Percentiles rank a stretch among this genome's conserved stretches.
Evolutionary conservation across 2,113 vertebrate species (phyloP).

Genomic region (Sorex fumeus): DNA sequence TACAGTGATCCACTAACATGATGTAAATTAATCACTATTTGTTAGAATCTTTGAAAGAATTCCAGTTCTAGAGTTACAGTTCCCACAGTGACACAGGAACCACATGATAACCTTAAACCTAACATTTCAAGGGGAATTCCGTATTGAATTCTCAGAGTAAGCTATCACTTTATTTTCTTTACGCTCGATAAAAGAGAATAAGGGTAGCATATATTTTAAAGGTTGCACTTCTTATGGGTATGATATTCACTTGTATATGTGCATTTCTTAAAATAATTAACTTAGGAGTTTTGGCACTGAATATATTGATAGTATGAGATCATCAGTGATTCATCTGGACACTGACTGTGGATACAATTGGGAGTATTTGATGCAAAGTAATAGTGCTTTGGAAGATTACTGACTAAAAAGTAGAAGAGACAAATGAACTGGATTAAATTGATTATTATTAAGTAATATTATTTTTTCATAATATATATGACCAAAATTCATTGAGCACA

Average conservation of each 20-base stretch:
- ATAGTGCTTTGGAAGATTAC: not conserved
- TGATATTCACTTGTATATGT: conserved; percentile 6
- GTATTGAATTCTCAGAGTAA: not conserved
- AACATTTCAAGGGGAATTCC: not conserved
- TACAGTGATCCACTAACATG: not conserved
- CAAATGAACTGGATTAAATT: not conserved
- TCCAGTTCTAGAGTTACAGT: not conserved
- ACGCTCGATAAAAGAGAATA: not conserved
- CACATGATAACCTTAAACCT: no score
- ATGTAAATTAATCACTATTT: no score
- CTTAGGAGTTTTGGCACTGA: not conserved
- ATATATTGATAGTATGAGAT: not conserved
- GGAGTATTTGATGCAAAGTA: not conserved
- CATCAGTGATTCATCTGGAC: not conserved
- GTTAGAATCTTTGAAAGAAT: no score
- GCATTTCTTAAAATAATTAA: not conserved
- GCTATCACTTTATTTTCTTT: not conserved
- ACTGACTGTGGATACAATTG: not conserved
- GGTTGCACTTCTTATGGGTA: not conserved
- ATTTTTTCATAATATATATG: not conserved
- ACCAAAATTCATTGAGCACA: not conserved
- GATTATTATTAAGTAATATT: conserved; percentile 1
- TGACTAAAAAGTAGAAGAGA: not conserved
- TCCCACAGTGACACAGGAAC: not conserved
- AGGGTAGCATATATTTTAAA: not conserved